Conservation (phyloP, 2,888 invertebrate species). For the Chorisops tibialis region DNA sequence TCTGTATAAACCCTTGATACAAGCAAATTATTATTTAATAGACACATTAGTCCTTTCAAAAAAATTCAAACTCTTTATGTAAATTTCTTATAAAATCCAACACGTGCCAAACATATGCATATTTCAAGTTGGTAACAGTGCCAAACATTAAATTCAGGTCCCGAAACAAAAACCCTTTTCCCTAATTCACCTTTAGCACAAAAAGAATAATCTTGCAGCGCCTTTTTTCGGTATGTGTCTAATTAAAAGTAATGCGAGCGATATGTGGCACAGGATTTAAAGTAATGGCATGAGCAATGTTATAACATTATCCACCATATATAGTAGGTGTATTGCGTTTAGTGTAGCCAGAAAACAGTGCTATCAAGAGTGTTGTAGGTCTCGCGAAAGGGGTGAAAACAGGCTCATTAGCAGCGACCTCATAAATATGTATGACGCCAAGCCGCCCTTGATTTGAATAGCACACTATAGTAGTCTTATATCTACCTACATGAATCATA, state of each 20-base stretch:
- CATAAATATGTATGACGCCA: slow-evolving; percentile 29
- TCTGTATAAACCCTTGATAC: too few relatives aligned
- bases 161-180: too few relatives aligned
- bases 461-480: not conserved
- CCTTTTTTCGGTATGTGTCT: too few relatives aligned
- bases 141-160: too few relatives aligned
- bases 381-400: slow-evolving; percentile 21
- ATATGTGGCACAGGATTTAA: too few relatives aligned
- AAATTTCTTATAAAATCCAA: not conserved
- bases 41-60: too few relatives aligned
- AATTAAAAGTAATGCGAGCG: not conserved
- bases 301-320: not conserved
- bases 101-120: slow-evolving; percentile 11
- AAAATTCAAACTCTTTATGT: not conserved
- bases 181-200: too few relatives aligned
- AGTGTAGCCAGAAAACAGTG: too few relatives aligned
- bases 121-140: not conserved
- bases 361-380: not conserved
- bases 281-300: not conserved
- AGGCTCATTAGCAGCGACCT: slow-evolving; percentile 28
- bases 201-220: too few relatives aligned
- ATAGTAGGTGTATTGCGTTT: too few relatives aligned
- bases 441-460: slow-evolving; percentile 22
- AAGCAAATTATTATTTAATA: too few relatives aligned
- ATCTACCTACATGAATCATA: slow-evolving; percentile 12